Evolutionary conservation across 2,113 vertebrate genomes (phyloP).

Genomic region (Tachysurus vachellii): DNA sequence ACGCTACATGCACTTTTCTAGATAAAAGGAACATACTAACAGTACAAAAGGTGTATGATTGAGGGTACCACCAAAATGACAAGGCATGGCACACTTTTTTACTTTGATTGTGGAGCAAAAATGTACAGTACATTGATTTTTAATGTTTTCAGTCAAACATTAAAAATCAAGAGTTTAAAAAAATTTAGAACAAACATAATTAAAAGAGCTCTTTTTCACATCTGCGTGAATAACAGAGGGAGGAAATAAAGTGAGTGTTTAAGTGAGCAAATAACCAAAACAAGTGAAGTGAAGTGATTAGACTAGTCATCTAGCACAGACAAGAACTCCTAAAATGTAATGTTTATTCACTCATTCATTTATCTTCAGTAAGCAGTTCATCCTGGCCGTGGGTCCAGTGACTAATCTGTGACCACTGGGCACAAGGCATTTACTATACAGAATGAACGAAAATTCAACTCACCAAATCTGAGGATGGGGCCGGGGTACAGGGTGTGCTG

Average conservation of each 20-base stretch:
- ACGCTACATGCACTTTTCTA: background rate
- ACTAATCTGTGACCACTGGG: background rate
- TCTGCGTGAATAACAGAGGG: background rate
- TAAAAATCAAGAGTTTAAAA: background rate
- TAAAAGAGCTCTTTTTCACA: background rate
- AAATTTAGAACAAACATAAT: background rate
- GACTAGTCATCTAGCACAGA: background rate
- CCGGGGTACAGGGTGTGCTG: conserved; percentile 76
- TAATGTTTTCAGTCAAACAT: too few species aligned
- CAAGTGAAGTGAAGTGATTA: background rate
- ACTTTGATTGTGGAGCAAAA: background rate
- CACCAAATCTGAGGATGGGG: conserved; percentile 82
- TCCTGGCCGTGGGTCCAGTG: background rate
- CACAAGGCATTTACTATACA: background rate
- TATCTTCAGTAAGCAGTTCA: background rate
- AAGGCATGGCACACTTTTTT: background rate
- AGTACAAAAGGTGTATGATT: background rate
- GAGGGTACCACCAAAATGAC: background rate
- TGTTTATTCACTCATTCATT: background rate
- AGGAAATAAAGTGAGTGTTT: background rate
- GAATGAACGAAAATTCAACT: conserved; percentile 56
- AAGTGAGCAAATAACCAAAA: background rate
- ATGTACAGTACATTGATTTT: background rate
- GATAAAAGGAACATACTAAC: background rate
- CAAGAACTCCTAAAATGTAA: background rate